These are phyloP conservation scores for Aphis craccivora DNA, from an alignment of 1,140 invertebrate genomes.

Conservation along the genomic window DNA sequence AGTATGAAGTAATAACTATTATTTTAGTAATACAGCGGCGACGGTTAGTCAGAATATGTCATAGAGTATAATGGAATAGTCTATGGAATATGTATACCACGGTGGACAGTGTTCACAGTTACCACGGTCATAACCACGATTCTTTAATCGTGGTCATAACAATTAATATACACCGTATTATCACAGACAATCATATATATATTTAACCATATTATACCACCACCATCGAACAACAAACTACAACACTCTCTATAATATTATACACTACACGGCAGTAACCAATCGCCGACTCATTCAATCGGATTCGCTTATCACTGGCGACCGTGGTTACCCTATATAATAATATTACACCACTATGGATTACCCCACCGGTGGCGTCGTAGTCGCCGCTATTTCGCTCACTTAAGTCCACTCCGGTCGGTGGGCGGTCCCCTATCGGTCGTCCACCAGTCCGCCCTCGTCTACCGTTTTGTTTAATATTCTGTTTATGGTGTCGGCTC, in stretches of 20 bases:
- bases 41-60: too few species aligned
- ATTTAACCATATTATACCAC: too few species aligned
- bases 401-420: not conserved
- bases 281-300: not conserved
- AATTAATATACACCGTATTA: too few species aligned
- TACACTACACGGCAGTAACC: not conserved
- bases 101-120: too few species aligned
- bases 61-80: too few species aligned
- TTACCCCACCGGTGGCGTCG: not conserved
- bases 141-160: too few species aligned
- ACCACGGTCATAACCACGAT: too few species aligned
- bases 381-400: not conserved
- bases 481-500: not conserved
- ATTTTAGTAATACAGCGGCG: too few species aligned
- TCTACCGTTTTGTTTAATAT: fast-evolving
- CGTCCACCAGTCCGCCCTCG: not conserved
- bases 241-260: too few species aligned
- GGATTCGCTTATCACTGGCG: not conserved
- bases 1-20: too few species aligned
- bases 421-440: not conserved
- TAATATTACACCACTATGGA: not conserved
- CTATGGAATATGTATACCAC: too few species aligned
- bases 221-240: not conserved
- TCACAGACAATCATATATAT: too few species aligned
- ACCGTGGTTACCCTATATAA: not conserved